Conservation (phyloP, 2,888 invertebrate genomes). For the Helleia helle region DNA sequence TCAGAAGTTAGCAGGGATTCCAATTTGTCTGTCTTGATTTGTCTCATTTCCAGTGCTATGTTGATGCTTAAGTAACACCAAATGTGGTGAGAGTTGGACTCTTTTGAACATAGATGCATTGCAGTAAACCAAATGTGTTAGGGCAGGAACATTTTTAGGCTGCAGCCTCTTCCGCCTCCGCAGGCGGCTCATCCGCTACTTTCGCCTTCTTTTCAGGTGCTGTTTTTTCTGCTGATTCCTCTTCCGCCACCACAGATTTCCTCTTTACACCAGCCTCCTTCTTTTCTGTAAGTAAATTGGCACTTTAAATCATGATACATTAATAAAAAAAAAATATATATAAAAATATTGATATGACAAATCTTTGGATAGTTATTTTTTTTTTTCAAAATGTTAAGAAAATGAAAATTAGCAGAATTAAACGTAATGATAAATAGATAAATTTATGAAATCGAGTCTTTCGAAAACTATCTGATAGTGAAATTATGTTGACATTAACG, state of each 20-base stretch:
- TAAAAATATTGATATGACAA: too few species aligned
- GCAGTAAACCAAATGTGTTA: slow-evolving; percentile 61
- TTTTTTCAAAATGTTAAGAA: too few species aligned
- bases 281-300: slow-evolving; percentile 45
- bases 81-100: slow-evolving; percentile 48
- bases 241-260: slow-evolving; percentile 77
- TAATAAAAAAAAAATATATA: too few species aligned
- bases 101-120: slow-evolving; percentile 64
- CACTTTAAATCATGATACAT: slow-evolving; percentile 10
- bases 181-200: slow-evolving; percentile 73
- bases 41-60: slow-evolving; percentile 12
- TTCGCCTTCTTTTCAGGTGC: slow-evolving; percentile 84
- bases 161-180: slow-evolving; percentile 74
- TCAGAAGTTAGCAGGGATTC: neutral
- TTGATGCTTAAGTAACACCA: slow-evolving; percentile 15
- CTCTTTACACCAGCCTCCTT: slow-evolving; percentile 77
- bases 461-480: neutral
- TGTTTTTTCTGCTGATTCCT: slow-evolving; percentile 73
- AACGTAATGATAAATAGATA: too few species aligned
- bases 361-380: too few species aligned
- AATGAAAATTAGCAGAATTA: too few species aligned
- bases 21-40: neutral
- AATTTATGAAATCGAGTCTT: neutral
- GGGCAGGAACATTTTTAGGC: slow-evolving; percentile 55
- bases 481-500: neutral